Evolutionary conservation across 2,888 invertebrate species (phyloP).

Genomic region (Rugalucina vietnamica): DNA sequence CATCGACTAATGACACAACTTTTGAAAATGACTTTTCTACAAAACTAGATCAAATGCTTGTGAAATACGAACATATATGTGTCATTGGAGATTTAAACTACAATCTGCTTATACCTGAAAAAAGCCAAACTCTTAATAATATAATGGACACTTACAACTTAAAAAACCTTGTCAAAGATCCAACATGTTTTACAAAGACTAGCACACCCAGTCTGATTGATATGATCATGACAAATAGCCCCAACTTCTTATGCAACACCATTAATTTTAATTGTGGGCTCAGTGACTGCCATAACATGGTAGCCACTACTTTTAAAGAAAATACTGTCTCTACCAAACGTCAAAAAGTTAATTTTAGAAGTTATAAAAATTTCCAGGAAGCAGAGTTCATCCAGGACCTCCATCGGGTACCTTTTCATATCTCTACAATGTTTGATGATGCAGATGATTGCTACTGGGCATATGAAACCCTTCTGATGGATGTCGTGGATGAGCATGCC

Average conservation of each 20-base stretch:
- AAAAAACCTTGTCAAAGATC: neutral
- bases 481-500: constrained; percentile 34
- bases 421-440: neutral
- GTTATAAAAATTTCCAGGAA: neutral
- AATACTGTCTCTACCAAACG: neutral
- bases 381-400: neutral
- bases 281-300: neutral
- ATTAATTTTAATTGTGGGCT: constrained; percentile 3
- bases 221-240: neutral
- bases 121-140: neutral
- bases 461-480: neutral
- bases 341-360: neutral
- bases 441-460: neutral
- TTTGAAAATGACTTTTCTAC: neutral
- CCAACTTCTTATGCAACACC: neutral
- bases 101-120: neutral
- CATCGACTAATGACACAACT: neutral
- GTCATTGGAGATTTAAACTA: neutral
- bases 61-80: neutral
- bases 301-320: neutral
- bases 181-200: neutral
- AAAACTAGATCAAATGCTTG: neutral
- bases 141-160: neutral
- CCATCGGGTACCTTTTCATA: neutral
- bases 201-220: neutral